A percentile compares a stretch with the other conserved stretches of the same genome.
Conservation (phyloP, 1,140 invertebrate species). For the Bursaphelenchus mucronatus region DNA sequence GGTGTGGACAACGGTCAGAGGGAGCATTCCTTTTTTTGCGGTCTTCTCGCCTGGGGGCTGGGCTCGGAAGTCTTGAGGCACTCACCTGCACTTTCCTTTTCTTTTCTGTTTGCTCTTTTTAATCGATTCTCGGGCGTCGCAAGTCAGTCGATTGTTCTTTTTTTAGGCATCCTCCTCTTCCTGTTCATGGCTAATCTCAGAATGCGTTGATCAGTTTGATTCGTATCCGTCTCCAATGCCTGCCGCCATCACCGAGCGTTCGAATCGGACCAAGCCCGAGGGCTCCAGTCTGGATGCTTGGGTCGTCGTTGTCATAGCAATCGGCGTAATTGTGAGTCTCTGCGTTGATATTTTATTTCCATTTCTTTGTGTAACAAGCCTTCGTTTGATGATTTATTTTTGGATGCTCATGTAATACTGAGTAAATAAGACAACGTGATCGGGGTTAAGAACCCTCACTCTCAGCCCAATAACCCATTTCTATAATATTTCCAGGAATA, state of each 20-base stretch:
- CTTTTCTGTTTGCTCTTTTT: not conserved
- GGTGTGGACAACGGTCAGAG: too few relatives aligned
- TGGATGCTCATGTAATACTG: not conserved
- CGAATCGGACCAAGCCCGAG: not conserved
- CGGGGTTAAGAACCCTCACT: not conserved
- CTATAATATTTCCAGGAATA: not conserved
- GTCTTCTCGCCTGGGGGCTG: too few relatives aligned
- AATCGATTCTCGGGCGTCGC: not conserved
- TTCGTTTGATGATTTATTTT: conserved; percentile 4
- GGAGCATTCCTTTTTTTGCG: too few relatives aligned
- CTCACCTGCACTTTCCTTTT: conserved; percentile 5
- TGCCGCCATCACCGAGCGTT: not conserved
- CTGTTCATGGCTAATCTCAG: not conserved
- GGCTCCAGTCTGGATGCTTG: conserved; percentile 1
- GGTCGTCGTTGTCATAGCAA: conserved; percentile 39
- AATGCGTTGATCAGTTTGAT: not conserved
- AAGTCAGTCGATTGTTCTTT: not conserved
- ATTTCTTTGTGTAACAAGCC: not conserved
- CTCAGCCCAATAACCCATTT: not conserved
- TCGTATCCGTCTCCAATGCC: not conserved
- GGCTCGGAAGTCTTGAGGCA: too few relatives aligned
- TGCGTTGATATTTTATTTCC: not conserved
- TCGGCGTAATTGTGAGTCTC: conserved; percentile 47
- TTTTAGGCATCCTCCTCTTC: not conserved
- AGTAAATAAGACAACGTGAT: not conserved